Percentiles rank a stretch among this genome's conserved stretches.
These are phyloP conservation scores for Thunnus albacares DNA, from an alignment of 2,797 vertebrate genomes.

Conservation along the genomic window DNA sequence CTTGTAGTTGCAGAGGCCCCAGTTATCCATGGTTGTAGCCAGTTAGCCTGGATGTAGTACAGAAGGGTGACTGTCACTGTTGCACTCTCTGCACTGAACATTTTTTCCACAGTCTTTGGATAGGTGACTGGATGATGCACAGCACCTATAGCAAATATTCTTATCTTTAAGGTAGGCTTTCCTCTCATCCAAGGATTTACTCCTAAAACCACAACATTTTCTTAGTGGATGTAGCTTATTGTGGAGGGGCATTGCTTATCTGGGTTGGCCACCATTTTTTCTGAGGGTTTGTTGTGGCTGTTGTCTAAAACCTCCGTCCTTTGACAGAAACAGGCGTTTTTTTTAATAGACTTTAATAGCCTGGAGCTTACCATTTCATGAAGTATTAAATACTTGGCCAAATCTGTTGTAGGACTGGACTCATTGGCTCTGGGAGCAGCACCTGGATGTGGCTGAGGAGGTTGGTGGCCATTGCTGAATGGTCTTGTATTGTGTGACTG, in stretches of 20 bases:
- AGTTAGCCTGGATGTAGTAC: no score
- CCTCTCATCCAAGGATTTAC: background rate
- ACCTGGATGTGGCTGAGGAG: background rate
- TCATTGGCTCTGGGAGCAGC: background rate
- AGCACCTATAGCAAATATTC: slow-evolving; percentile 12
- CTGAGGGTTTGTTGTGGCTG: background rate
- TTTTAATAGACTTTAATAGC: background rate
- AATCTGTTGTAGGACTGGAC: background rate
- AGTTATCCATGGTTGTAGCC: no score
- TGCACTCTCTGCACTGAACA: slow-evolving; percentile 10
- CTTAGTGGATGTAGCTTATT: slow-evolving; percentile 19
- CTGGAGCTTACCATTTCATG: background rate
- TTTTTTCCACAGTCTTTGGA: slow-evolving; percentile 7
- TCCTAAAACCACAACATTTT: background rate
- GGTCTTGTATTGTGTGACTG: background rate
- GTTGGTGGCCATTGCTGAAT: background rate
- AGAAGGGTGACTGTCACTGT: background rate
- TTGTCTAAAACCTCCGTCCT: slow-evolving; percentile 13
- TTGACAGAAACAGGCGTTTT: background rate
- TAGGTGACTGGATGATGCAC: background rate
- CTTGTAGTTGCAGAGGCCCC: no score
- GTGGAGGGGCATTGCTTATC: slow-evolving; percentile 9
- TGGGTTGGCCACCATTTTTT: background rate
- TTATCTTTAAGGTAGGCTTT: slow-evolving; percentile 30
- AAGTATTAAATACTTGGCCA: background rate